Evolutionary conservation across 2,113 vertebrate genomes (phyloP).

Genomic region (Boulengeromyrus knoepffleri): DNA sequence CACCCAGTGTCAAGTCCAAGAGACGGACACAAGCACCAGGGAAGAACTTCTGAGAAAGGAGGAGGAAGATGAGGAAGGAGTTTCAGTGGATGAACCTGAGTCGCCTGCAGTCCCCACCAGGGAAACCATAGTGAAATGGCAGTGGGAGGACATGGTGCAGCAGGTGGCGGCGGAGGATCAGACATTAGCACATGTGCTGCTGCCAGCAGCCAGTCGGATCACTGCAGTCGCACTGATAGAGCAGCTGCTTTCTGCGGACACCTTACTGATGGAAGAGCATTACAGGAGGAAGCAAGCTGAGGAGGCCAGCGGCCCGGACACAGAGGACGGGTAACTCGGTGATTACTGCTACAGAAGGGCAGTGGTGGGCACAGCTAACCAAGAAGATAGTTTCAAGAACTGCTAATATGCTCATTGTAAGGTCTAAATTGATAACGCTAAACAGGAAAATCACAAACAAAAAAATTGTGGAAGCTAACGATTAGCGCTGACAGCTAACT

Average conservation of each 20-base stretch:
- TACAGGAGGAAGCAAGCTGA: constrained; percentile 62
- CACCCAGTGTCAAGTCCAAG: constrained; percentile 21
- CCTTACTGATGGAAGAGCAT: constrained; percentile 64
- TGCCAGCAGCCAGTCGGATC: constrained; percentile 64
- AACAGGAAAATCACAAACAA: background rate
- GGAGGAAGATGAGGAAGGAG: constrained; percentile 17
- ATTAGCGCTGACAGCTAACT: background rate
- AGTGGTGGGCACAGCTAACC: background rate
- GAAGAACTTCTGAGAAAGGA: background rate
- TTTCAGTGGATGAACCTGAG: constrained; percentile 32
- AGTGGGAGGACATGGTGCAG: constrained; percentile 61
- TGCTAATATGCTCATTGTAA: background rate
- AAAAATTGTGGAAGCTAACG: background rate
- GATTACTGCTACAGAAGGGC: background rate
- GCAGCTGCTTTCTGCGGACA: constrained; percentile 72
- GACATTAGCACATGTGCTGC: constrained; percentile 66
- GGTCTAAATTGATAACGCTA: background rate
- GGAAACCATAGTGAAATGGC: constrained; percentile 31
- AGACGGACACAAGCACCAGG: constrained; percentile 24
- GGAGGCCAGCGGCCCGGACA: constrained; percentile 20
- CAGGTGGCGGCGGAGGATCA: constrained; percentile 69
- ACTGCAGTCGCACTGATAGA: constrained; percentile 80
- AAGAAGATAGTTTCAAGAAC: background rate
- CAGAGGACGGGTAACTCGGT: constrained; percentile 41
- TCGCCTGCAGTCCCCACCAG: constrained; percentile 4